phyloP scores from a whole-genome alignment of 1,140 invertebrate species.

The Drosophila obscura region DNA sequence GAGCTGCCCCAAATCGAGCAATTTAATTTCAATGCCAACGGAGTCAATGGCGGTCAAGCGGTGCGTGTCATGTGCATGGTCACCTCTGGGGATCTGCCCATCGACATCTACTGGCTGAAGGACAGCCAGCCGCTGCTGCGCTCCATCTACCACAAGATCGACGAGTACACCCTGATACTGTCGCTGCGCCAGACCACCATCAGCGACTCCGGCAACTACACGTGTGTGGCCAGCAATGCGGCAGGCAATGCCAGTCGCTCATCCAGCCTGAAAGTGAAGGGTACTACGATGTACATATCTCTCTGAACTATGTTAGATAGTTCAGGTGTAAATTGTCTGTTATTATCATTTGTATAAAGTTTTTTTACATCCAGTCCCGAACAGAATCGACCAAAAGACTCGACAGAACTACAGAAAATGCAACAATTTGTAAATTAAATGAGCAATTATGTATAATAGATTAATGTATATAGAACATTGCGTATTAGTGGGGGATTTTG shows the following conservation, averaged over 20 bases:
- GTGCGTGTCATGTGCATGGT: conserved; percentile 89
- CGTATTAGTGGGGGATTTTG: too few relatives aligned
- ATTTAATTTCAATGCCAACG: conserved; percentile 87
- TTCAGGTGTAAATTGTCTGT: neutral
- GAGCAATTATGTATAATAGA: too few relatives aligned
- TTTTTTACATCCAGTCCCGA: neutral
- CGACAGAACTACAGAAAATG: too few relatives aligned
- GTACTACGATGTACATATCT: conserved; percentile 65
- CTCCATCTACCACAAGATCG: conserved; percentile 84
- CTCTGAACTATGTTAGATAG: too few relatives aligned
- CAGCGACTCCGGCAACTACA: conserved; percentile 87
- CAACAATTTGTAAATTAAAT: too few relatives aligned
- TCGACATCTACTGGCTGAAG: conserved; percentile 87
- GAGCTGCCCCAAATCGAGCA: conserved; percentile 88
- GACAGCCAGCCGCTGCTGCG: conserved; percentile 80
- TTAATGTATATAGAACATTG: too few relatives aligned
- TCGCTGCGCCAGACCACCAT: conserved; percentile 89
- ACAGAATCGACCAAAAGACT: too few relatives aligned
- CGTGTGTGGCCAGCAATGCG: conserved; percentile 88
- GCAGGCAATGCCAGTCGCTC: conserved; percentile 86
- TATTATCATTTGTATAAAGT: conserved; percentile 27
- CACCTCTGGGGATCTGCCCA: conserved; percentile 88
- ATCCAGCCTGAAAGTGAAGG: conserved; percentile 86
- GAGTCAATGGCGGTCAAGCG: conserved; percentile 88
- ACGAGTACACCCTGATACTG: conserved; percentile 87